Evolutionary conservation across 2,113 vertebrate species (phyloP).

Genomic region (Ophiodon elongatus): DNA sequence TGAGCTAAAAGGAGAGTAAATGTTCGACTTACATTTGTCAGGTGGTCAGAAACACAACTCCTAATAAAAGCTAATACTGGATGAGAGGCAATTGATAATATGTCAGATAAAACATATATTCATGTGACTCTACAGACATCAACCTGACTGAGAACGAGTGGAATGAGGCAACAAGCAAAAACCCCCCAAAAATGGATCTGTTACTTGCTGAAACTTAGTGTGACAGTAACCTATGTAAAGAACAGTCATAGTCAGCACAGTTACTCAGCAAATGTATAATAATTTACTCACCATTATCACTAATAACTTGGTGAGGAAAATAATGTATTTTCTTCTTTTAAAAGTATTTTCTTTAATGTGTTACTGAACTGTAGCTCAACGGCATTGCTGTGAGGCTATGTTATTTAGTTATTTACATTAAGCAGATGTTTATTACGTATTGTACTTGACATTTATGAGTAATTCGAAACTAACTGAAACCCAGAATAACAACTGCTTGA

Average conservation of each 20-base stretch:
- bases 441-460: neutral
- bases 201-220: too few relatives aligned
- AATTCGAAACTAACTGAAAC: neutral
- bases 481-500: neutral
- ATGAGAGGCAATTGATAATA: neutral
- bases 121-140: too few relatives aligned
- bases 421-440: neutral
- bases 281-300: neutral
- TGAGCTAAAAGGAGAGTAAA: neutral
- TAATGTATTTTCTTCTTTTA: neutral
- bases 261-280: neutral
- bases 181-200: too few relatives aligned
- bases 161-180: too few relatives aligned
- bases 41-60: neutral
- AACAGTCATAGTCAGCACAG: neutral
- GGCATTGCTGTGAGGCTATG: neutral
- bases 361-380: neutral
- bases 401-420: neutral
- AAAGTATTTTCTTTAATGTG: neutral
- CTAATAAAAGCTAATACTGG: neutral
- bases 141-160: too few relatives aligned
- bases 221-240: too few relatives aligned
- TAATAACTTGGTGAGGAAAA: neutral
- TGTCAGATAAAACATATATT: neutral
- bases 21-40: neutral